Conservation (phyloP, 2,797 vertebrate species). For the Anguilla megastoma region DNA sequence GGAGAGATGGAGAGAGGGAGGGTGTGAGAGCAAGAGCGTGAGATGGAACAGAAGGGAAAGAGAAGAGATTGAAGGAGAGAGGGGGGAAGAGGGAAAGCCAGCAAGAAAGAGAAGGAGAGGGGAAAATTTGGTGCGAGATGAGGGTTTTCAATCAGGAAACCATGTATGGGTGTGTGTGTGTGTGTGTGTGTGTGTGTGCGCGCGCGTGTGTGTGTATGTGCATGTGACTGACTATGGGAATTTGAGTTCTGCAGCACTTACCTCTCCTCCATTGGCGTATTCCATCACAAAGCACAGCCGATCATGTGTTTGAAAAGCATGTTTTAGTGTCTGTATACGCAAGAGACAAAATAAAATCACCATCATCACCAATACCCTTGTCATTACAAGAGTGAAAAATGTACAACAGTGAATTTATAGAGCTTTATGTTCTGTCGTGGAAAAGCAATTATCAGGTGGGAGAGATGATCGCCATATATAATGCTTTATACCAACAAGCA, state of each 20-base stretch:
- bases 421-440: no score
- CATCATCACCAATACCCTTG: background rate
- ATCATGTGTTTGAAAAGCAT: constrained; percentile 86
- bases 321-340: constrained; percentile 78
- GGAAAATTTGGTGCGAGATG: background rate
- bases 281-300: constrained; percentile 92
- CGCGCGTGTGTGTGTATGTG: constrained; percentile 18
- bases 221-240: background rate
- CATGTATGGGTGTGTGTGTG: background rate
- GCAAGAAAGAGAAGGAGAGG: background rate
- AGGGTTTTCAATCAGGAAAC: background rate
- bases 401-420: no score
- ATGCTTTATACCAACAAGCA: no score
- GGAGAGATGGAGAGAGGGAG: background rate
- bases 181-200: background rate
- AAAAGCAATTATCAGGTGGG: no score
- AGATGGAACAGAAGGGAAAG: background rate
- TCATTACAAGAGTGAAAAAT: no score
- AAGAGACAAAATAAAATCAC: background rate
- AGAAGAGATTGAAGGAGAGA: background rate
- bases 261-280: constrained; percentile 88
- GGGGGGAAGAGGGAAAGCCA: no score
- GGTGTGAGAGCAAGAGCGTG: background rate
- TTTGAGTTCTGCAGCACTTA: constrained; percentile 49
- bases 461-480: no score